These are phyloP conservation scores for Genyomyrus donnyi DNA, from an alignment of 2,113 vertebrate genomes.

Conservation along the genomic window DNA sequence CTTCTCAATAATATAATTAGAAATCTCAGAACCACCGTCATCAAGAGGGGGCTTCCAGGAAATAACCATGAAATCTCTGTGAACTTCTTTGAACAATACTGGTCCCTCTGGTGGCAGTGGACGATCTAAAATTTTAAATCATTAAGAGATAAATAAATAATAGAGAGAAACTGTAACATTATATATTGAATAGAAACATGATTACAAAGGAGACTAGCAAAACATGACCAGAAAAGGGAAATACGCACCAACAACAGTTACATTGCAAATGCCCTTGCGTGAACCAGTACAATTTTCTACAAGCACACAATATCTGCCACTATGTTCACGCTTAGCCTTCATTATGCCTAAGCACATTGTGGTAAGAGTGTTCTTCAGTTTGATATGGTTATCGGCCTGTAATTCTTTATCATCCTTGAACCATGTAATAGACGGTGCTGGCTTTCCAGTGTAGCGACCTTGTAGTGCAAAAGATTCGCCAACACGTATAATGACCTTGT, in stretches of 20 bases:
- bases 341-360: constrained; percentile 78
- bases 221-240: background rate
- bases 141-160: constrained; percentile 1
- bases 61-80: constrained; percentile 86
- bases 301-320: constrained; percentile 84
- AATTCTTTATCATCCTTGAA: constrained; percentile 76
- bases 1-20: constrained; percentile 95
- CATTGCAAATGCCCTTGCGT: constrained; percentile 84
- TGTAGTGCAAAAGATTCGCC: constrained; percentile 85
- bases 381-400: constrained; percentile 73
- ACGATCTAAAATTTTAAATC: constrained; percentile 64
- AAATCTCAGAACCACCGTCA: constrained; percentile 81
- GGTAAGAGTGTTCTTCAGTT: constrained; percentile 76
- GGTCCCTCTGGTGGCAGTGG: constrained; percentile 88
- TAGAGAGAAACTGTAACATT: background rate
- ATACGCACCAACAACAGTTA: constrained; percentile 84
- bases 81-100: constrained; percentile 89
- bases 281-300: constrained; percentile 89
- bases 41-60: constrained; percentile 96
- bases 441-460: constrained; percentile 88
- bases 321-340: constrained; percentile 80
- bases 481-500: constrained; percentile 81
- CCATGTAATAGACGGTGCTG: constrained; percentile 83
- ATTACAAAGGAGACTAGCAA: background rate
- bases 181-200: background rate